These are phyloP conservation scores for Phataginus tricuspis DNA, from an alignment of 2,797 vertebrate genomes.

Conservation along the genomic window DNA sequence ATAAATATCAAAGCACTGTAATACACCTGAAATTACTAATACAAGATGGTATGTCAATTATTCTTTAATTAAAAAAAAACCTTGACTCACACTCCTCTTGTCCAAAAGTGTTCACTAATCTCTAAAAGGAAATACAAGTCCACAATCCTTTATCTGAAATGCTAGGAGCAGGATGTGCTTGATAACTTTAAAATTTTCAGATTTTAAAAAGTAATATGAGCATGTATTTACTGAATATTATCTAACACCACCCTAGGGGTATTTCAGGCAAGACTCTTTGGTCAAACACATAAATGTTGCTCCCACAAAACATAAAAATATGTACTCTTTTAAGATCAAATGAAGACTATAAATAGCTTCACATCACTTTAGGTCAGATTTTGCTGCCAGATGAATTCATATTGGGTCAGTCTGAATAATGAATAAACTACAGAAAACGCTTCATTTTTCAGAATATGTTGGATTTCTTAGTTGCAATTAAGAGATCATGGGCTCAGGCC, in stretches of 20 bases:
- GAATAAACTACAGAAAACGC: not conserved
- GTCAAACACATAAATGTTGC: conserved; percentile 2
- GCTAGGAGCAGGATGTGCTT: not conserved
- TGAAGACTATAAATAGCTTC: conserved; percentile 20
- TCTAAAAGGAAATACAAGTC: not conserved
- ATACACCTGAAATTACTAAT: not conserved
- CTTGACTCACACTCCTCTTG: not conserved
- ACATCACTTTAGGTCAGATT: conserved; percentile 8
- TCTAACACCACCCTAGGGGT: not conserved
- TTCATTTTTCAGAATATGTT: conserved; percentile 16
- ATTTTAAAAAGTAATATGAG: not conserved
- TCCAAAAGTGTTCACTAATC: not conserved
- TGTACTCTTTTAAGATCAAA: not conserved
- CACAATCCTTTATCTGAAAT: not conserved
- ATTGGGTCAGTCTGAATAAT: not conserved
- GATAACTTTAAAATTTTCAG: not conserved
- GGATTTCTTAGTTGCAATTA: not conserved
- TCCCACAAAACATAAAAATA: conserved; percentile 4
- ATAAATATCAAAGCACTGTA: not conserved
- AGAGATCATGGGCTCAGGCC: not conserved
- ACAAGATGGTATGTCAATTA: not conserved
- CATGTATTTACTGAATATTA: not conserved
- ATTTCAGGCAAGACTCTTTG: not conserved
- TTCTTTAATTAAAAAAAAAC: not conserved
- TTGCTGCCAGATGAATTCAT: not conserved